phyloP scores from a whole-genome alignment of 1,140 invertebrate genomes.

The Panagrolaimus sp. region DNA sequence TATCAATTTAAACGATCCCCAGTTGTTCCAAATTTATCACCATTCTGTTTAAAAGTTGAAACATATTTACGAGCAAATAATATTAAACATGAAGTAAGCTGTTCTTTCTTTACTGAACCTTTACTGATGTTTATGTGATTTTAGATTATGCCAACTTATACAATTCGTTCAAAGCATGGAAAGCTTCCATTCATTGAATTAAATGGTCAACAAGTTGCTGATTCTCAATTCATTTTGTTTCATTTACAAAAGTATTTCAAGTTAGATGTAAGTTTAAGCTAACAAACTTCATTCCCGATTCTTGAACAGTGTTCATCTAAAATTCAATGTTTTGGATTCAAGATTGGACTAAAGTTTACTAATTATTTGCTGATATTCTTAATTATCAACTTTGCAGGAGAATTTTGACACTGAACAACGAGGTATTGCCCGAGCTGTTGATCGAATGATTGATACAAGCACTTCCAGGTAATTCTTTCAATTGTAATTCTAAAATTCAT shows the following conservation, averaged over 20 bases:
- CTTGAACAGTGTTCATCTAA: background rate
- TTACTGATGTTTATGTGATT: background rate
- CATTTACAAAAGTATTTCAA: conserved; percentile 52
- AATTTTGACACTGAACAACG: conserved; percentile 32
- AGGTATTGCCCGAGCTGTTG: conserved; percentile 38
- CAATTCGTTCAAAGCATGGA: conserved; percentile 40
- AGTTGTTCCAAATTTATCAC: conserved; percentile 77
- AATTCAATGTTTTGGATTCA: background rate
- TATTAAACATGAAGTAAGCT: conserved; percentile 79
- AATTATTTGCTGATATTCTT: background rate
- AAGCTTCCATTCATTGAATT: conserved; percentile 54
- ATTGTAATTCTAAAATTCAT: conserved; percentile 18
- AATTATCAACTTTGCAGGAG: conserved; percentile 27
- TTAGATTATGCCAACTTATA: conserved; percentile 31
- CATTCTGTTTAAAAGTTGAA: conserved; percentile 87
- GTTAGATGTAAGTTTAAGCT: conserved; percentile 65
- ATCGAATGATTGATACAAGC: conserved; percentile 44
- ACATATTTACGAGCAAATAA: conserved; percentile 81
- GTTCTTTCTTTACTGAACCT: background rate
- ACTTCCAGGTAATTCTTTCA: conserved; percentile 35
- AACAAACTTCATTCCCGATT: background rate
- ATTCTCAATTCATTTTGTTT: conserved; percentile 55
- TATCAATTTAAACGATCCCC: conserved; percentile 80
- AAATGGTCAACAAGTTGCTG: conserved; percentile 55
- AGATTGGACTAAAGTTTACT: background rate